Evolutionary conservation across 2,888 invertebrate genomes (phyloP).

Genomic region (Pyrrhosoma nymphula): DNA sequence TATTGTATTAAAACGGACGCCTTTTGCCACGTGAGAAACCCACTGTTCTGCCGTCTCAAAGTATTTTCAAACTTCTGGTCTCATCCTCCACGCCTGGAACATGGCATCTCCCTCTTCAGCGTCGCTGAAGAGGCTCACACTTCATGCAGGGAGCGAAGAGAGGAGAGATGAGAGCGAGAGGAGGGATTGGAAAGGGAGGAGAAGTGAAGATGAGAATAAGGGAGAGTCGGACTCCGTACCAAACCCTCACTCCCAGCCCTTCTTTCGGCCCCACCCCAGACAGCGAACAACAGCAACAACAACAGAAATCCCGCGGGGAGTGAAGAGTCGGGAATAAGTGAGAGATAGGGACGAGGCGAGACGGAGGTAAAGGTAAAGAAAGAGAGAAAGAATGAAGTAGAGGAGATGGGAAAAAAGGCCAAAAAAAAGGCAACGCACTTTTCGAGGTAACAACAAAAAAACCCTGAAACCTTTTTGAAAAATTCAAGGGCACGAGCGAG

Average conservation of each 20-base stretch:
- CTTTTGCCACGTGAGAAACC: too few relatives aligned
- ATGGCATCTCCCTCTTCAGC: neutral
- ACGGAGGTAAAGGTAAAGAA: neutral
- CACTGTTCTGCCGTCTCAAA: too few relatives aligned
- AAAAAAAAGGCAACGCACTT: neutral
- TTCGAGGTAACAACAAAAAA: neutral
- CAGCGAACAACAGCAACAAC: neutral
- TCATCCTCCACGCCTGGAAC: too few relatives aligned
- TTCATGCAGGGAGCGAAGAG: neutral
- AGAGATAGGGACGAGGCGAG: neutral
- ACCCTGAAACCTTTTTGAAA: neutral
- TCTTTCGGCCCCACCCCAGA: neutral
- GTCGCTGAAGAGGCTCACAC: neutral
- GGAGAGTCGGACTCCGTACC: too few relatives aligned
- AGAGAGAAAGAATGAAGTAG: neutral
- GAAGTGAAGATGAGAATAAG: neutral
- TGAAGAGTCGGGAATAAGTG: neutral
- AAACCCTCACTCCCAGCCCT: too few relatives aligned
- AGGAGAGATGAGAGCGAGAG: neutral
- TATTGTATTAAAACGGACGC: too few relatives aligned
- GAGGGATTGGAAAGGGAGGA: neutral
- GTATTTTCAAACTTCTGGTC: too few relatives aligned
- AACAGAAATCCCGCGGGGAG: neutral
- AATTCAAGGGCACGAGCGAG: neutral
- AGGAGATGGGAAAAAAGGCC: neutral